phyloP scores from a whole-genome alignment of 2,797 vertebrate genomes.

The Sphenodon punctatus region DNA sequence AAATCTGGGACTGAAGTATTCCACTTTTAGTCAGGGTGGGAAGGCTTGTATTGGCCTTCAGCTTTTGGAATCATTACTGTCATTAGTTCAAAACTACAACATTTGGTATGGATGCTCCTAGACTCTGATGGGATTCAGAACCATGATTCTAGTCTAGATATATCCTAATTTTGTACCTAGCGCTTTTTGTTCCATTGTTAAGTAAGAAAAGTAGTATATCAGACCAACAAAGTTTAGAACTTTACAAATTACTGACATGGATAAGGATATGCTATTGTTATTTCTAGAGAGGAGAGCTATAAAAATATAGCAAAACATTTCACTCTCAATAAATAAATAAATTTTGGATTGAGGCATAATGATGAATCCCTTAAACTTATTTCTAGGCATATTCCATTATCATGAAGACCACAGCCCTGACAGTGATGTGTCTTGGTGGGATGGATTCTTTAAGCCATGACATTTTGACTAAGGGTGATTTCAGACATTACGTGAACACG shows the following conservation, averaged over 20 bases:
- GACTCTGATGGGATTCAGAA: no score
- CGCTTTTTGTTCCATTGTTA: neutral
- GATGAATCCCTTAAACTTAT: neutral
- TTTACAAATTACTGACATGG: neutral
- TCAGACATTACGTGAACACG: no score
- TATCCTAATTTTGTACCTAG: neutral
- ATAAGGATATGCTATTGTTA: neutral
- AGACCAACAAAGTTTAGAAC: neutral
- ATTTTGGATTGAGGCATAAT: neutral
- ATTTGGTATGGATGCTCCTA: no score
- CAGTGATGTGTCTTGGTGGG: neutral
- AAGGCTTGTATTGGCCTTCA: no score
- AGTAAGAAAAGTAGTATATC: neutral
- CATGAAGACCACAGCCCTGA: neutral
- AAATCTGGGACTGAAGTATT: slow-evolving; percentile 9
- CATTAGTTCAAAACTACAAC: no score
- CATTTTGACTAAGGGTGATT: neutral
- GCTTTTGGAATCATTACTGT: no score
- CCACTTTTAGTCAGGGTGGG: neutral
- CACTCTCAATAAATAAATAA: no score
- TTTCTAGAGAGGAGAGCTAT: no score
- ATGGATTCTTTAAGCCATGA: neutral
- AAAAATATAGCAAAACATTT: no score
- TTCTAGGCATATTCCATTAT: neutral
- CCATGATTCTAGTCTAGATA: neutral